Evolutionary conservation across 2,797 vertebrate species (phyloP).

Genomic region (Petrocephalus sullivani): DNA sequence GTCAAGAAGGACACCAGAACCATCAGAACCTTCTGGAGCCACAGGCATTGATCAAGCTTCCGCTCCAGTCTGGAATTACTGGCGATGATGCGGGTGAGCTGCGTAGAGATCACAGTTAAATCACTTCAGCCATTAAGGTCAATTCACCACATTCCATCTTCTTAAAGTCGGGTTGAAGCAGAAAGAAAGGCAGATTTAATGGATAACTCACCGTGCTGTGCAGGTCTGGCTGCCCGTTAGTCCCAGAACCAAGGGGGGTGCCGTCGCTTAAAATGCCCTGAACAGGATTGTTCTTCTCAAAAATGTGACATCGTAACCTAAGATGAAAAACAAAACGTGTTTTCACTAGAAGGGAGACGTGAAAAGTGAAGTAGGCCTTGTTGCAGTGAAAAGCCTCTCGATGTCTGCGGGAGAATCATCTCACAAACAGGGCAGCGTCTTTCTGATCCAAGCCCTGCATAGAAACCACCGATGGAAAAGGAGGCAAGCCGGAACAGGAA

Average conservation of each 20-base stretch:
- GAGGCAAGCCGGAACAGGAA: neutral
- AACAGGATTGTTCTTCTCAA: slow-evolving; percentile 70
- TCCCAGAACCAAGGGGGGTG: slow-evolving; percentile 47
- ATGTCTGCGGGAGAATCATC: neutral
- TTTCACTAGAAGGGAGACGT: neutral
- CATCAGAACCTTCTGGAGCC: slow-evolving; percentile 79
- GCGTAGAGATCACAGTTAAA: neutral
- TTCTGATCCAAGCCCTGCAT: neutral
- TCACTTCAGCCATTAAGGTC: neutral
- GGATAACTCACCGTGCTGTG: slow-evolving; percentile 62
- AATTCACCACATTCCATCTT: neutral
- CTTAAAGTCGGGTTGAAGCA: neutral
- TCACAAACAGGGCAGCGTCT: neutral
- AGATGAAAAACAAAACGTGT: slow-evolving; percentile 27
- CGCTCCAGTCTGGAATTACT: slow-evolving; percentile 74
- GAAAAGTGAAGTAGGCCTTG: neutral
- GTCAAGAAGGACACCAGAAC: slow-evolving; percentile 67
- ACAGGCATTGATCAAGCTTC: slow-evolving; percentile 75
- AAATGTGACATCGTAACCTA: slow-evolving; percentile 85
- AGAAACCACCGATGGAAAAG: neutral
- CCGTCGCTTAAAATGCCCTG: slow-evolving; percentile 60
- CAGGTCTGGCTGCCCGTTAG: slow-evolving; percentile 71
- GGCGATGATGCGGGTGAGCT: slow-evolving; percentile 6
- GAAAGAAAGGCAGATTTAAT: neutral
- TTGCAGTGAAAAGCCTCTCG: neutral